Evolutionary conservation across 92 coral and sea anemone species (phyloP).

Genomic region (Zoanthus sociatus): DNA sequence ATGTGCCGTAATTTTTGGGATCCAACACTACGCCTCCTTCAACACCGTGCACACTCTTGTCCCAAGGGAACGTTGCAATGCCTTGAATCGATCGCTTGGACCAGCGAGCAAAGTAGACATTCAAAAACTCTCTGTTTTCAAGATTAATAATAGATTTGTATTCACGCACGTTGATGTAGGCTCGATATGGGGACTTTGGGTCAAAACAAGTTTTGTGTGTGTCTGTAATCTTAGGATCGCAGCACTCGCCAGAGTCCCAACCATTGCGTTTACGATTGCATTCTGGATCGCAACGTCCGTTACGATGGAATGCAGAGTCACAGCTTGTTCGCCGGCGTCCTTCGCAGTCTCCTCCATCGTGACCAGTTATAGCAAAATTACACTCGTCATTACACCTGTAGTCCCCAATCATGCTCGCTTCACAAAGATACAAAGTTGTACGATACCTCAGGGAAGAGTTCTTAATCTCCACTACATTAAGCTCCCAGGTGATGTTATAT

Average conservation of each 20-base stretch:
- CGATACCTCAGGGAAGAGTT: conserved; percentile 84
- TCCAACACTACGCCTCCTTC: conserved; percentile 84
- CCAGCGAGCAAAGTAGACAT: conserved; percentile 90
- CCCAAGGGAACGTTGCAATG: conserved; percentile 96
- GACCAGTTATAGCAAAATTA: conserved; percentile 74
- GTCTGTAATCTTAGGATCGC: conserved; percentile 68
- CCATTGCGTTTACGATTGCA: conserved; percentile 76
- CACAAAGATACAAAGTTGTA: conserved; percentile 79
- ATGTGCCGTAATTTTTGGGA: conserved; percentile 72
- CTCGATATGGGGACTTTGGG: conserved; percentile 83
- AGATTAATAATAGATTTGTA: conserved; percentile 75
- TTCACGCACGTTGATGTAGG: conserved; percentile 86
- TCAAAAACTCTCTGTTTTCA: conserved; percentile 73
- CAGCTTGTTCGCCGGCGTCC: conserved; percentile 73
- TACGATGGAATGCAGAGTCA: conserved; percentile 78
- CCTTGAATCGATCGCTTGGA: conserved; percentile 74
- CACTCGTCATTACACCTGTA: conserved; percentile 72
- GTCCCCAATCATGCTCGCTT: conserved; percentile 80
- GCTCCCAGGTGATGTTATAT: conserved; percentile 83
- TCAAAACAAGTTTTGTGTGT: conserved; percentile 83
- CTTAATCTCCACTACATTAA: conserved; percentile 60
- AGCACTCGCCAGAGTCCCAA: conserved; percentile 96
- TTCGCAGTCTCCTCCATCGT: conserved; percentile 95
- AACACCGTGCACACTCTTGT: conserved; percentile 76
- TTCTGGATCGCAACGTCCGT: conserved; percentile 94